phyloP scores from a whole-genome alignment of 2,888 invertebrate genomes.

The Ormyrus rosae region DNA sequence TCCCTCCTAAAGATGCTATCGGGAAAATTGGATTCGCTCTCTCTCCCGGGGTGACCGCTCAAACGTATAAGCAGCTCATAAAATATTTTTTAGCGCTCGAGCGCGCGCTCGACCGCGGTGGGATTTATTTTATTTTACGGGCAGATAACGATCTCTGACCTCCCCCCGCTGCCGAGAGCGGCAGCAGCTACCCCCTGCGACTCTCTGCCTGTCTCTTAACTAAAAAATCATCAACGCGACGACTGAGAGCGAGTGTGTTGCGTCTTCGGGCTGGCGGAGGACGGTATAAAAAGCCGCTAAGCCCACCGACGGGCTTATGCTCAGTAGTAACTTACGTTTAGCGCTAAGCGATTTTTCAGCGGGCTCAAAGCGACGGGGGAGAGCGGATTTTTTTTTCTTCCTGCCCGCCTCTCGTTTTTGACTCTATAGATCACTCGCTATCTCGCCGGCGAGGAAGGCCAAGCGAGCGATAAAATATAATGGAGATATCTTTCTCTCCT shows the following conservation, averaged over 20 bases:
- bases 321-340: constrained; percentile 55
- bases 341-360: constrained; percentile 41
- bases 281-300: background rate
- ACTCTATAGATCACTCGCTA: constrained; percentile 46
- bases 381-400: background rate
- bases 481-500: constrained; percentile 21
- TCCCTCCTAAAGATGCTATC: constrained; percentile 75
- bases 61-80: constrained; percentile 76
- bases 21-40: constrained; percentile 74
- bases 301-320: constrained; percentile 48
- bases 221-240: constrained; percentile 23
- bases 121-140: constrained; percentile 75
- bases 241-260: too few species aligned
- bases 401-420: constrained; percentile 2
- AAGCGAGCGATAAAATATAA: constrained; percentile 53
- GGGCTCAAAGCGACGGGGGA: background rate
- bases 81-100: constrained; percentile 74
- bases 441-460: constrained; percentile 22
- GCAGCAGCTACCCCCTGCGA: background rate
- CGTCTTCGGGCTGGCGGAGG: background rate
- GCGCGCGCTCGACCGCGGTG: constrained; percentile 62
- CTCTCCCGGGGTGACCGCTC: constrained; percentile 71
- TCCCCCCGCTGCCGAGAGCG: background rate
- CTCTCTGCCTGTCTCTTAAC: background rate
- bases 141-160: constrained; percentile 69